Base-by-base conservation (phyloP, 1,140 invertebrate species). In the Drosophila trapezifrons region DNA sequence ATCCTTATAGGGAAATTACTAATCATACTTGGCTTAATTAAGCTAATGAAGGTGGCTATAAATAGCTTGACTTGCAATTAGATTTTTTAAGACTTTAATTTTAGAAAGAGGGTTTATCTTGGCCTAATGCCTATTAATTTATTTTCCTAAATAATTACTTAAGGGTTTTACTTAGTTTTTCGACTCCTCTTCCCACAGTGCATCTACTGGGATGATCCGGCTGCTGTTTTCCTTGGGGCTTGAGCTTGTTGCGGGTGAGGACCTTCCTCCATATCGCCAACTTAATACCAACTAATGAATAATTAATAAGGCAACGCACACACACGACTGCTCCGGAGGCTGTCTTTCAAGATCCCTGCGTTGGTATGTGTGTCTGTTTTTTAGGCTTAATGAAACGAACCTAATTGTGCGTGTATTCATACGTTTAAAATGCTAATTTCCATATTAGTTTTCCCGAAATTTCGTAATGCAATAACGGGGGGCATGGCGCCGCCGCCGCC, bases 391-490 rank as follows among this genome's bases (percentile, higher is more conserved):
- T 89, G 84, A 84, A 84, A 84, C 79, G 85, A 71, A 60, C 55
- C 80, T 89, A 89, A 89, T 89, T 89, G 84, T 84, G 84, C 84
- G 80, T 87, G 65, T 77, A 80, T 89, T 87, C 80, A 87, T 83
- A 89, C 84, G 84, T 78, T 89, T 83, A 89, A 89, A 89, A 89
- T 89, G 84, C 84, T 89, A 89, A 89, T 89, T 89, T 89, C 76
- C 72, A 89, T 89, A 80, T 89, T 84, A 86, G 83, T 86, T 86
- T 79, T 69, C 71, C 43, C 20, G 55, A 65, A 76, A 71, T 79
- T 37, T 37, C 71, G 62, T 57, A 81, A 75, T 78, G 75, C 64
- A 78, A 72, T 72, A 78, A 55, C 54, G 38, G 40, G 37, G 29
- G 29, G 12, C 1, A 37, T 38, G 37, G 18, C 12, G 2, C n/a